phyloP scores from a whole-genome alignment of 2,888 invertebrate species.

The Hofmannophila pseudospretella region DNA sequence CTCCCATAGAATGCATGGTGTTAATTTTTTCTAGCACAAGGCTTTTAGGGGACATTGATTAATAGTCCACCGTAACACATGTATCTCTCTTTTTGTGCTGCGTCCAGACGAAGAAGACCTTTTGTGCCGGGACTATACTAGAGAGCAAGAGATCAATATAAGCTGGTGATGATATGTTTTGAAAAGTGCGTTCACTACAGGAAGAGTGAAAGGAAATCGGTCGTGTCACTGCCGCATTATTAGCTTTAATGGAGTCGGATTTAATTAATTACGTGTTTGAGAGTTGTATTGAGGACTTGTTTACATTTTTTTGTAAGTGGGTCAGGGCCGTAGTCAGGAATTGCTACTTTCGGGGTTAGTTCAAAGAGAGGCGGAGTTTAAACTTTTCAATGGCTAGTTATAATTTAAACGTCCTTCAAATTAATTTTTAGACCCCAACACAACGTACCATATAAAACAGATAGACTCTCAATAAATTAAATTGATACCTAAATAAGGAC shows the following conservation, averaged over 20 bases:
- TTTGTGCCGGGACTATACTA: constrained; percentile 1
- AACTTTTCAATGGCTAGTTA: too few relatives aligned
- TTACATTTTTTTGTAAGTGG: too few relatives aligned
- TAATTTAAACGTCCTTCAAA: too few relatives aligned
- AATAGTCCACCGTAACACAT: constrained; percentile 54
- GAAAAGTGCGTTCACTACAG: constrained; percentile 32
- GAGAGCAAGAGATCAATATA: constrained; percentile 20
- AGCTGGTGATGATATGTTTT: constrained; percentile 29
- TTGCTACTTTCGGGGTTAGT: too few relatives aligned
- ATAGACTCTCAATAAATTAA: too few relatives aligned
- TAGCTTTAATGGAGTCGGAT: constrained; percentile 22
- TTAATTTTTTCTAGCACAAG: constrained; percentile 50
- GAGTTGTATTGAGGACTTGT: not conserved
- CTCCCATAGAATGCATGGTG: constrained; percentile 21
- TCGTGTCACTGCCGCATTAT: constrained; percentile 39
- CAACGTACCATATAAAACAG: too few relatives aligned
- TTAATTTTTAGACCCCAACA: too few relatives aligned
- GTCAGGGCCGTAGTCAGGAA: too few relatives aligned
- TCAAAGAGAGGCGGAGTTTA: too few relatives aligned
- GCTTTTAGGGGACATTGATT: constrained; percentile 67
- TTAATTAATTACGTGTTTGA: constrained; percentile 18
- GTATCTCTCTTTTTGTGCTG: constrained; percentile 39
- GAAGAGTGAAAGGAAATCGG: constrained; percentile 28
- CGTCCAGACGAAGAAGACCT: constrained; percentile 24
- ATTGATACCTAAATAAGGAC: too few relatives aligned